Evolutionary conservation across 2,888 invertebrate genomes (phyloP).

Genomic region (Xestia sexstrigata): DNA sequence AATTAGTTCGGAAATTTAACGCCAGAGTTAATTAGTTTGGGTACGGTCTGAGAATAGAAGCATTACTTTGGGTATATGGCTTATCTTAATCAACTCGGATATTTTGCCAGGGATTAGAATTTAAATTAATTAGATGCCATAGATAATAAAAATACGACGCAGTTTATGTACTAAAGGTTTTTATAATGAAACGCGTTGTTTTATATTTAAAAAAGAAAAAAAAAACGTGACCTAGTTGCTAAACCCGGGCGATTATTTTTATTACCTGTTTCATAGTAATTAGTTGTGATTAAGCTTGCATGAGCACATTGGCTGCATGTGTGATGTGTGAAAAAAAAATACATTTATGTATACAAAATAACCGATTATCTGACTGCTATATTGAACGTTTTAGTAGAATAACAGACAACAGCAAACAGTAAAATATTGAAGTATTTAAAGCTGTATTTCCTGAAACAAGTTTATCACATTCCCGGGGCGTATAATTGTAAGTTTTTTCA

Average conservation of each 20-base stretch:
- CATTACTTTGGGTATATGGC: conserved; percentile 45
- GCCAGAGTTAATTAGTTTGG: conserved; percentile 55
- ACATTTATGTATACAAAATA: not conserved
- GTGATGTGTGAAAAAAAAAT: not conserved
- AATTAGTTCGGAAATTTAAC: conserved; percentile 60
- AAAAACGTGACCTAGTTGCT: not conserved
- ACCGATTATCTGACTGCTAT: not conserved
- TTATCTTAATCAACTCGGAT: conserved; percentile 55
- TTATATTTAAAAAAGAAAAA: not conserved
- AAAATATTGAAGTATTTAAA: not conserved
- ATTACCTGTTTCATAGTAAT: conserved; percentile 24
- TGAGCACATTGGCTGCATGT: conserved; percentile 9
- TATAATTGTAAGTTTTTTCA: not conserved
- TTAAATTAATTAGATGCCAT: conserved; percentile 33
- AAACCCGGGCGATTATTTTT: conserved; percentile 16
- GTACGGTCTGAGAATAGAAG: conserved; percentile 53
- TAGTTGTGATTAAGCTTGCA: conserved; percentile 21
- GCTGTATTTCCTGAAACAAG: not conserved
- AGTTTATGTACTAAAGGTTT: not conserved
- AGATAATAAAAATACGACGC: not conserved
- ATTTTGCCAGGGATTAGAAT: conserved; percentile 42
- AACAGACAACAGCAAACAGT: not conserved
- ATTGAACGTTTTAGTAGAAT: not conserved
- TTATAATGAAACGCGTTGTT: not conserved
- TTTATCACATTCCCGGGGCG: not conserved